A percentile compares a stretch with the other conserved stretches of the same genome.
phyloP scores from a whole-genome alignment of 2,888 invertebrate genomes.

The Orchesella flavescens region DNA sequence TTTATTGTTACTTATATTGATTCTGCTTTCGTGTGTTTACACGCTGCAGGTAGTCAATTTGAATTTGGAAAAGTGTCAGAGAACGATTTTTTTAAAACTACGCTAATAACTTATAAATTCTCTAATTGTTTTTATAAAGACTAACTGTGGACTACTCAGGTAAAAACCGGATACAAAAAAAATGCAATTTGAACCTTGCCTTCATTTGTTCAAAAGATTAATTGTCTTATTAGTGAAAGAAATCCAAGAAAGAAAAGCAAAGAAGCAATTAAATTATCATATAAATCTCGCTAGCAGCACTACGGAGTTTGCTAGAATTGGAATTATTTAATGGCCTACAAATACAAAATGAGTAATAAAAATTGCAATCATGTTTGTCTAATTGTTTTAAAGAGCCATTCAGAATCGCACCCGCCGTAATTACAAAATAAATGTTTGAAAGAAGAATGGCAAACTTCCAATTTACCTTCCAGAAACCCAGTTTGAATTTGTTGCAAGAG shows the following conservation, averaged over 20 bases:
- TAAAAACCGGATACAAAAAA: slow-evolving; percentile 37
- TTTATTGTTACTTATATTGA: neutral
- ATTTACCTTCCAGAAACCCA: slow-evolving; percentile 9
- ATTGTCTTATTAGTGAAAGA: slow-evolving; percentile 35
- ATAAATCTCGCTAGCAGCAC: slow-evolving; percentile 40
- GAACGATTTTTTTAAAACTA: neutral
- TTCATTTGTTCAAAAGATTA: slow-evolving; percentile 18
- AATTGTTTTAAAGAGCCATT: slow-evolving; percentile 72
- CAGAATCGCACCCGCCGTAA: slow-evolving; percentile 28
- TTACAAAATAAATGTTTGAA: neutral
- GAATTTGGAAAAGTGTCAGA: neutral
- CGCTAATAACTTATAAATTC: neutral
- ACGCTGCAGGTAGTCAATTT: neutral
- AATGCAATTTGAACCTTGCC: neutral
- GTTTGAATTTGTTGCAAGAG: slow-evolving; percentile 53
- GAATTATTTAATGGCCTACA: slow-evolving; percentile 38
- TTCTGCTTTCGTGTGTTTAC: neutral
- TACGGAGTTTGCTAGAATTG: no score
- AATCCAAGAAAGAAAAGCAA: slow-evolving; percentile 14
- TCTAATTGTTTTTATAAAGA: neutral
- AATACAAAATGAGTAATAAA: slow-evolving; percentile 64
- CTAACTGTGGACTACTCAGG: slow-evolving; percentile 60
- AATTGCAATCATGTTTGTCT: slow-evolving; percentile 66
- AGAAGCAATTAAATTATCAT: slow-evolving; percentile 35
- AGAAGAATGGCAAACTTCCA: slow-evolving; percentile 46